Conservation (phyloP, 2,888 invertebrate species). For the Steinernema carpocapsae region DNA sequence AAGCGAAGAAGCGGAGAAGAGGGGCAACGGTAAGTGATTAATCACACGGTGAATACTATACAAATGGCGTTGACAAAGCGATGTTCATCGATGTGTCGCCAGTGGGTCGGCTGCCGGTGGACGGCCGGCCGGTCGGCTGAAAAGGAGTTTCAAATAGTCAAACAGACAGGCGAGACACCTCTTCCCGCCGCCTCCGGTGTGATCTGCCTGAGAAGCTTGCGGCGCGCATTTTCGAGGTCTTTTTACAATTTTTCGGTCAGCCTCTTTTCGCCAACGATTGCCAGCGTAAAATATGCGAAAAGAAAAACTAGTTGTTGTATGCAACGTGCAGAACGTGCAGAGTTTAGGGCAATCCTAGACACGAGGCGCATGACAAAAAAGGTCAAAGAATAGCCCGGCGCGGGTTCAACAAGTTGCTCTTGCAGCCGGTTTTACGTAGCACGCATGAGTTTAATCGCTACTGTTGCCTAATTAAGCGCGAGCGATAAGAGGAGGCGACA, state of each 20-base stretch:
- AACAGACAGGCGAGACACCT: not conserved
- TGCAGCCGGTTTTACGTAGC: not conserved
- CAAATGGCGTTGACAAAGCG: slow-evolving; percentile 28
- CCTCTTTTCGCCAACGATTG: too few relatives aligned
- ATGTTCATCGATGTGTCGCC: slow-evolving; percentile 8
- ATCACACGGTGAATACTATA: slow-evolving; percentile 28
- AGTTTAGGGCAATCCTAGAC: not conserved
- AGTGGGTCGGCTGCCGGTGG: too few relatives aligned
- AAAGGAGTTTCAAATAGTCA: not conserved
- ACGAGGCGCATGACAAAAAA: not conserved
- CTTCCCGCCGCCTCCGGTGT: not conserved
- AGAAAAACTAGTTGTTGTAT: not conserved
- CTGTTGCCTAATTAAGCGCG: not conserved
- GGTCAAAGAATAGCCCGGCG: not conserved
- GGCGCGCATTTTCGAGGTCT: slow-evolving; percentile 25
- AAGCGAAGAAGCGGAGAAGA: not conserved
- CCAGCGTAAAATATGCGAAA: not conserved
- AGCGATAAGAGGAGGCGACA: not conserved
- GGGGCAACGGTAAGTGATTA: not conserved
- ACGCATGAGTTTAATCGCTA: not conserved
- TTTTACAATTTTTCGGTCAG: slow-evolving; percentile 12
- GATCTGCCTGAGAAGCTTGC: not conserved
- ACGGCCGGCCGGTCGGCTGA: too few relatives aligned
- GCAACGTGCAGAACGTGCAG: not conserved
- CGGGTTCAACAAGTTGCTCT: not conserved